Evolutionary conservation across 2,113 vertebrate genomes (phyloP), one percentile per base, ranked within the genome.

Genomic region (Catharus fuscescens): DNA sequence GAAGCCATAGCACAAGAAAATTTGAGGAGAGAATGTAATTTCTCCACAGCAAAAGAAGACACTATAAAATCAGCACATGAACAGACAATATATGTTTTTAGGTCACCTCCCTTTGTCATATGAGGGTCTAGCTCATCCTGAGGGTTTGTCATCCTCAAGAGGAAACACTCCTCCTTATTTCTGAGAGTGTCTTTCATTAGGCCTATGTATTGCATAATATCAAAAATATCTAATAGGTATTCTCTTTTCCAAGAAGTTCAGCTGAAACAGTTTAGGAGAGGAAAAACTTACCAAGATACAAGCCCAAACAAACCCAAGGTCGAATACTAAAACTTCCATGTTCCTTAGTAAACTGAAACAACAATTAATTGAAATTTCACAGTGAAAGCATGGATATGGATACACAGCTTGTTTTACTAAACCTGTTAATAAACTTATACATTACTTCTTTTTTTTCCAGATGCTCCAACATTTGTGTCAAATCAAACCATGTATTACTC

Each of bases 401-500:
- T 42, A 29, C n/a, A 17, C 1, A 1, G 3, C 26, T 65, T 85
- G 18, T 87, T 91, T 74, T 60, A 71, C 13, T 70, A 29, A 78
- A 64, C 34, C 3, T 3, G 19, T 80, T 87, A 76, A 72, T 53
- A 12, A 72, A 25, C 44, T 65, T 85, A 17, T 86, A 32, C 36
- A 34, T 77, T 69, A 9, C 26, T 80, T 89, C 19, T 50, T 69
- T 87, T 87, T 26, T 78, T 97, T 97, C 11, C 96, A 99, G 99
- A 99, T 97, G 99, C 99, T 87, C 99, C 99, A 38, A 99, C 98
- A 87, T 99, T 99, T 95, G 96, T 98, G 94, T 99, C 98, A 97
- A 99, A 99, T 96, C 99, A 99, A 96, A 99, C 99, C 45, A 98
- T 99, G 85, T 99, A 98, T 92, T 99, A 99, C 92, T 99, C 99